Percentiles rank a stretch among this genome's conserved stretches.
phyloP scores from a whole-genome alignment of 2,113 vertebrate species.

The Sander vitreus region DNA sequence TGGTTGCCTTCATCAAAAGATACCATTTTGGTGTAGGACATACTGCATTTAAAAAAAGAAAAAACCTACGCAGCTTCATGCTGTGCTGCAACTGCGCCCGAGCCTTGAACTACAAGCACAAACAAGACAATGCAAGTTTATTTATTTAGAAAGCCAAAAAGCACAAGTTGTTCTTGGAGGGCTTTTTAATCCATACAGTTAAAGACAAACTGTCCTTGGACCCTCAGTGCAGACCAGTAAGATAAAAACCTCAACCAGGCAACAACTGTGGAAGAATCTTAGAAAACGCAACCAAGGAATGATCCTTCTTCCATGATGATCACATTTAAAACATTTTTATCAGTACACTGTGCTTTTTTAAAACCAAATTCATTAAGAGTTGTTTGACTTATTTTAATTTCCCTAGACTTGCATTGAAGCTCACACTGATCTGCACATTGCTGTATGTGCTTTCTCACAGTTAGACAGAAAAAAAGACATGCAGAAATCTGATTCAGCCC shows the following conservation, averaged over 20 bases:
- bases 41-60: background rate
- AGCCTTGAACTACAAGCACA: background rate
- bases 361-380: background rate
- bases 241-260: background rate
- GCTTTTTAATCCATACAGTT: background rate
- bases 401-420: no score
- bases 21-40: background rate
- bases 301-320: background rate
- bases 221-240: background rate
- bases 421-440: background rate
- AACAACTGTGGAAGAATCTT: background rate
- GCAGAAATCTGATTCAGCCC: no score
- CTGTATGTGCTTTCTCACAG: no score
- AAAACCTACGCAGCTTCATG: constrained; percentile 18
- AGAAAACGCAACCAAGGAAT: background rate
- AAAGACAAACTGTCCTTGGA: background rate
- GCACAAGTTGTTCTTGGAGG: background rate
- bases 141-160: background rate
- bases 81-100: constrained; percentile 6
- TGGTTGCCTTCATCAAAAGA: background rate
- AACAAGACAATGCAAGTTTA: constrained; percentile 1
- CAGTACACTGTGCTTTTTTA: background rate
- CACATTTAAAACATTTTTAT: background rate
- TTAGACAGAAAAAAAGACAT: no score
- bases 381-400: background rate